phyloP scores from a whole-genome alignment of 2,797 vertebrate species.

The Enteromius treurensis region DNA sequence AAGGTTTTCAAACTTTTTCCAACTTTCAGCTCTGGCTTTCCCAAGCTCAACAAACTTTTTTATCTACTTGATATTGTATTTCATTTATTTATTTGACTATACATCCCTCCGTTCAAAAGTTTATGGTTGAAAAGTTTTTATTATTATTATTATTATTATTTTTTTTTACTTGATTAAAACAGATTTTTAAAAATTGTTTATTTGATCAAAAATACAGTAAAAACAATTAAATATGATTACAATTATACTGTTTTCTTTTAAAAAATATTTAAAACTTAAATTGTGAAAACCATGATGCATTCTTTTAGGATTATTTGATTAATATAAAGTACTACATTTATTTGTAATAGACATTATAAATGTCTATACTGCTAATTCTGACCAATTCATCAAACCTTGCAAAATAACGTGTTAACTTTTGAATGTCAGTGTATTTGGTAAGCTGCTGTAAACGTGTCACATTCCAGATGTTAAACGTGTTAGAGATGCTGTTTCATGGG shows the following conservation, averaged over 20 bases:
- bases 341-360: not conserved
- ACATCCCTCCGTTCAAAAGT: not conserved
- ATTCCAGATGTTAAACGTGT: not conserved
- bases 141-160: not conserved
- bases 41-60: no score
- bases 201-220: not conserved
- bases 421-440: not conserved
- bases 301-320: not conserved
- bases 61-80: not conserved
- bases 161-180: not conserved
- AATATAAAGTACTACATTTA: not conserved
- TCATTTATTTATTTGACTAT: not conserved
- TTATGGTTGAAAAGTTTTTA: not conserved
- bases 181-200: not conserved
- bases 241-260: not conserved
- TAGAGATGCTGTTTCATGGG: not conserved
- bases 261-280: not conserved
- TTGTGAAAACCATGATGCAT: not conserved
- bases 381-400: not conserved
- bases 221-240: not conserved
- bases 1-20: no score
- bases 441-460: not conserved
- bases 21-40: no score
- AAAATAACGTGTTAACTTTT: not conserved
- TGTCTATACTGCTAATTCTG: not conserved